Evolutionary conservation across 2,797 vertebrate species (phyloP), one percentile per base, ranked within the genome.

Genomic region (Pseudopleuronectes americanus): DNA sequence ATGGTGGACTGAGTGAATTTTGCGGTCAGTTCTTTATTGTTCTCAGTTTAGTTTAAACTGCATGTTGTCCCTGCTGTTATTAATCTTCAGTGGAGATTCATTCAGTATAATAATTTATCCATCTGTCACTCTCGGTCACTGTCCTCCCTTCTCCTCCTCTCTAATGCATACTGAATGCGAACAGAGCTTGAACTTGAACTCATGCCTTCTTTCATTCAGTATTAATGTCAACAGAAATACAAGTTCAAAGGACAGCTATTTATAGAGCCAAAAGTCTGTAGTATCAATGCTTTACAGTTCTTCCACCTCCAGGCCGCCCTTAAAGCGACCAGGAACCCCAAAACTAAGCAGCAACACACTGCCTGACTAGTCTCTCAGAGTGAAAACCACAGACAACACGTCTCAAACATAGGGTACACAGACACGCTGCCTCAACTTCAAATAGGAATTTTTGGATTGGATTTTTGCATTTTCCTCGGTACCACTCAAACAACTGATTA

Each of bases 181-280:
- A 60, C 23, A 71, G 71, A 84, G 64, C 74, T 68, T 66, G 66
- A 77, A 63, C 68, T 66, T 64, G 66, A 77, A 64, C 68, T 61
- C 31, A 10, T 72, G 69, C 73, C 82, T 55, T 78, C 71, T 61
- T 58, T 77, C 74, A 72, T 88, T 76, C 60, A 80, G 38, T 80
- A 81, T 86, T 86, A 70, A 83, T 83, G 38, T 23, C 12, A 57
- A 61, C 31, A 65, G 73, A 72, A 73, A 71, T 21, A 41, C 36
- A 52, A 52, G 64, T 81, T 84, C 58, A 62, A 43, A 66, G 53
- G 28, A 59, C 73, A 78, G 61, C 73, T 85, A 82, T 84, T 71
- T 82, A 74, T 82, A 72, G 76, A 62, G 52, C 24, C 26, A 14
- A 10, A 5, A 2, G 62, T 73, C 80, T 26, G 51, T 23, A 26